Evolutionary conservation across 2,797 vertebrate genomes (phyloP), one percentile per base, ranked within the genome.

Genomic region (Pelobates cultripes): DNA sequence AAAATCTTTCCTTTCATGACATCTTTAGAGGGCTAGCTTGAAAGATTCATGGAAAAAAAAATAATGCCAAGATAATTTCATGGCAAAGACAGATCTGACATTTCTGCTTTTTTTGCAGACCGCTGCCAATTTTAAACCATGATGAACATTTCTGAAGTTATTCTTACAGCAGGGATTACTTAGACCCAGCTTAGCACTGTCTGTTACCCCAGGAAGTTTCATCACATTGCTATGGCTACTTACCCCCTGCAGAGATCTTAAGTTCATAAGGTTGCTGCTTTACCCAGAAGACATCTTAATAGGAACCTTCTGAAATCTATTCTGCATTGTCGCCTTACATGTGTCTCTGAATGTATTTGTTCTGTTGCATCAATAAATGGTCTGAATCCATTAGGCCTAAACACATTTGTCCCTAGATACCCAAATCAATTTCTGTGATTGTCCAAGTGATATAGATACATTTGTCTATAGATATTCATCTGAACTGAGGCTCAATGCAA

Each of bases 1-100:
- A 86, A 90, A 89, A 90, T 78, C 77, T 86, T 84, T 82, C 87
- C 90, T 90, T 91, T 89, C 88, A 90, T 91, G 85, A 89, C 76
- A 86, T 78, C 84, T 90, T 91, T 92, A 88, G 90, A 87, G 81
- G 78, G 70, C 73, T 84, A 86, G 68, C 79, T 88, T 88, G 88
- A 90, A 88, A 78, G 82, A 87, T 88, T 85, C 73, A 5, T 86
- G 88, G 71, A 78, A 85, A 89, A 85, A 85, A 89, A 91, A 88
- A 90, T 91, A 91, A 92, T 86, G 91, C 91, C 93, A 92, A 85
- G 87, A 87, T 2, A 85, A 93, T 94, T 94, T 94, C 91, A 92
- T 91, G 92, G 89, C 89, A 85, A 68, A 86, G 75, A 82, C 81
- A 91, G 92, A 93, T 92, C 88, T 92, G 89, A 90, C 88, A 86